Evolutionary conservation across 2,113 vertebrate genomes (phyloP).

Genomic region (Scortum barcoo): DNA sequence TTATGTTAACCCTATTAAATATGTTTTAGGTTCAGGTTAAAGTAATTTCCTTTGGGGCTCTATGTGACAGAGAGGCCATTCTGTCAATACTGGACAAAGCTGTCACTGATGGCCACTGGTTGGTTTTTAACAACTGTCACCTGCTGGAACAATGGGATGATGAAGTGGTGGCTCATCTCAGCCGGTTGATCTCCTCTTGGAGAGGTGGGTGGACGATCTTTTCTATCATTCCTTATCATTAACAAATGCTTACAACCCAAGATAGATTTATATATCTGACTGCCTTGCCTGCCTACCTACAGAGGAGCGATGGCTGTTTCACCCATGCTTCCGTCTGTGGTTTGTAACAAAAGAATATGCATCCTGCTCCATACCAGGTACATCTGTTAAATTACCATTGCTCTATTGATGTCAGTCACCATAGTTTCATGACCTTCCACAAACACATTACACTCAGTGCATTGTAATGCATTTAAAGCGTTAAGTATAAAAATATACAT

Average conservation of each 20-base stretch:
- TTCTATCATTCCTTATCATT: neutral
- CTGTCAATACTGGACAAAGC: constrained; percentile 70
- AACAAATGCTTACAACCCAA: neutral
- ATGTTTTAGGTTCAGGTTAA: constrained; percentile 67
- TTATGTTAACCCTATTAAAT: neutral
- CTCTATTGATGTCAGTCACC: neutral
- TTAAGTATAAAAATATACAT: too few relatives aligned
- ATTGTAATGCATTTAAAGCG: neutral
- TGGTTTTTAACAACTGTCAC: constrained; percentile 89
- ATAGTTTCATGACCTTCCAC: neutral
- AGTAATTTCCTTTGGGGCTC: constrained; percentile 68
- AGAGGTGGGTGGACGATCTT: constrained; percentile 50
- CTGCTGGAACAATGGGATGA: constrained; percentile 84
- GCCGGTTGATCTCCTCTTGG: constrained; percentile 60
- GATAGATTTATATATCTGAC: neutral
- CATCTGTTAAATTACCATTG: neutral
- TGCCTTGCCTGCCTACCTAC: neutral
- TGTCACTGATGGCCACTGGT: constrained; percentile 84
- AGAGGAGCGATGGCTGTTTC: constrained; percentile 47
- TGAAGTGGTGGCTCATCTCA: constrained; percentile 75
- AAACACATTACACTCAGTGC: neutral
- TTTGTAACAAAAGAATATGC: constrained; percentile 79
- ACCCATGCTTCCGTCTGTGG: constrained; percentile 86
- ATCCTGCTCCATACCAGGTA: constrained; percentile 84
- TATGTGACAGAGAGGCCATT: constrained; percentile 52